These are phyloP conservation scores for Tetrao urogallus DNA, from an alignment of 2,113 vertebrate genomes.

Conservation along the genomic window DNA sequence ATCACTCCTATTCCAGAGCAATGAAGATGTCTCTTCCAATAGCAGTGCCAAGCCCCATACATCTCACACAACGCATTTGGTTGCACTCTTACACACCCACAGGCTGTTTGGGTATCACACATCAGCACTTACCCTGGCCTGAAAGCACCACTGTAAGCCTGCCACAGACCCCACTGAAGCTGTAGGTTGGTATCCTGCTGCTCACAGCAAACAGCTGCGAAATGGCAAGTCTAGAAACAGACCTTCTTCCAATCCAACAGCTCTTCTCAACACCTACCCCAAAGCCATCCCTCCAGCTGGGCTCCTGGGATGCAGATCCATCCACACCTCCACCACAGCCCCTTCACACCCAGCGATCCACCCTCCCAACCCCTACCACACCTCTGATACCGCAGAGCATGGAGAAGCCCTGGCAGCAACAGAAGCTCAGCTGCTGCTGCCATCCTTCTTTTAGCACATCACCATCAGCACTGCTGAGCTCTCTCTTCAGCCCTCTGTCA, in stretches of 20 bases:
- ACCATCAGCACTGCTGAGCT: not conserved
- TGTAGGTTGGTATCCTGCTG: not conserved
- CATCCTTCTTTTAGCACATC: not conserved
- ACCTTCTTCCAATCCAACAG: no score
- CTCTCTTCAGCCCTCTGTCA: not conserved
- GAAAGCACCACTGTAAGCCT: not conserved
- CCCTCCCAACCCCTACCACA: not conserved
- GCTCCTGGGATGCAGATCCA: accelerated
- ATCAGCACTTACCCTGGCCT: not conserved
- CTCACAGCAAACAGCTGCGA: not conserved
- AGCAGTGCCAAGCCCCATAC: not conserved
- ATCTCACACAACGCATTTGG: not conserved
- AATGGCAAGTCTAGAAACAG: not conserved
- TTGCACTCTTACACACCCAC: not conserved
- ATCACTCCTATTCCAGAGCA: not conserved
- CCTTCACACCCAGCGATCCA: not conserved
- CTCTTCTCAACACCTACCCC: not conserved
- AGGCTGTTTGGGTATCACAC: accelerated
- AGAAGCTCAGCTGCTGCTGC: not conserved
- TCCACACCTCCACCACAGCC: not conserved
- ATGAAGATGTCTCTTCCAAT: not conserved
- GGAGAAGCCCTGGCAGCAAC: accelerated
- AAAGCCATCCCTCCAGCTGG: no score
- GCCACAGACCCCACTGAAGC: not conserved
- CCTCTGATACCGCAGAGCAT: not conserved